A percentile compares a stretch with the other conserved stretches of the same genome.
Evolutionary conservation across 2,113 vertebrate genomes (phyloP).

Genomic region (Atrichornis clamosus): DNA sequence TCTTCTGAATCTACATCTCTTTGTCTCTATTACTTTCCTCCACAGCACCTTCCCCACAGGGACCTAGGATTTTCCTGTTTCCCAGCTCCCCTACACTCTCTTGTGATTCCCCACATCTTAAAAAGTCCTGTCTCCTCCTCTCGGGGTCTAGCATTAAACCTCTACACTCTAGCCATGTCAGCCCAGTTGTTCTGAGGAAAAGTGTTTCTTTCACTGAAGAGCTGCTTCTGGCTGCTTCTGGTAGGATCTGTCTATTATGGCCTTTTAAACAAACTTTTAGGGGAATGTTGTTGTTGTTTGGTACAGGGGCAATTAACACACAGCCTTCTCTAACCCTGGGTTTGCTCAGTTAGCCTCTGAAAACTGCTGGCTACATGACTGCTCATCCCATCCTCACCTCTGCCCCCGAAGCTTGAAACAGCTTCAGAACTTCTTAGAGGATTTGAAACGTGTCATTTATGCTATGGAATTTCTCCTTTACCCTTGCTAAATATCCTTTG

Average conservation of each 20-base stretch:
- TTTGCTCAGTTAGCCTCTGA: slow-evolving; percentile 32
- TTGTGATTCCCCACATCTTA: slow-evolving; percentile 82
- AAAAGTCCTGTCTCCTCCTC: slow-evolving; percentile 79
- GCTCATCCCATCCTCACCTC: not conserved
- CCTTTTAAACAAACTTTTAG: slow-evolving; percentile 59
- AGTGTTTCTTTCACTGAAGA: slow-evolving; percentile 97
- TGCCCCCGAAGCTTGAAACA: slow-evolving; percentile 10
- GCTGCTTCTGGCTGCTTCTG: slow-evolving; percentile 92
- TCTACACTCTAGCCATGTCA: slow-evolving; percentile 82
- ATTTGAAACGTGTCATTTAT: not conserved
- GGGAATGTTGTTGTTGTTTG: not conserved
- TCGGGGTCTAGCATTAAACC: slow-evolving; percentile 79
- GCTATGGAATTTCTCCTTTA: not conserved
- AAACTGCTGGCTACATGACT: slow-evolving; percentile 66
- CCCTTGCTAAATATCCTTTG: not conserved
- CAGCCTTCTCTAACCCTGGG: slow-evolving; percentile 30
- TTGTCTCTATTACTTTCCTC: slow-evolving; percentile 77
- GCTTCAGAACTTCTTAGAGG: not conserved
- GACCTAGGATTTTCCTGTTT: slow-evolving; percentile 86
- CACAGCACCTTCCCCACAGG: slow-evolving; percentile 79
- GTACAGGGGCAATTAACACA: not conserved
- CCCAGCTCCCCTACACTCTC: slow-evolving; percentile 89
- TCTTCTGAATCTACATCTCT: slow-evolving; percentile 78
- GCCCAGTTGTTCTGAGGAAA: slow-evolving; percentile 92
- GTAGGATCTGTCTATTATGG: slow-evolving; percentile 85